Evolutionary conservation across 2,888 invertebrate species (phyloP), one percentile per base, ranked within the genome.

Genomic region (Tuberolachnus salignus): DNA sequence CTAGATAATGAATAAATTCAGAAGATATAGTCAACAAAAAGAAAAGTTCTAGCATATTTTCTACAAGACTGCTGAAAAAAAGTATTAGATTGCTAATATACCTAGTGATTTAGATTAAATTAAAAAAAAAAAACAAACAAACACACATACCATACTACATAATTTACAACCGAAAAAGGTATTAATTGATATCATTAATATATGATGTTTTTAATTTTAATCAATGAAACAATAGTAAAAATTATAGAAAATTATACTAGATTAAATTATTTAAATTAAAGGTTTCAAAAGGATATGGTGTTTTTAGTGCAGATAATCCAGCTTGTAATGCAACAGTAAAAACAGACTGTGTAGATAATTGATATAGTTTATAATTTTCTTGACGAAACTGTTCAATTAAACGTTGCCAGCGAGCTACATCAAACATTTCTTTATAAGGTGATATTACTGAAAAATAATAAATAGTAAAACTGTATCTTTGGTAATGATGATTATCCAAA

Each of bases 281-380:
- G 42, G 13, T 44, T 46, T 16, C n/a, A 44, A 88, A 90, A 89
- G 89, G 89, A 89, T 90, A 90, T 89, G 95, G 96, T 82, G 97
- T 97, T 86, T 99, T 98, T 78, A 98, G 89, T 49, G 98, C 95
- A 21, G 97, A 95, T 23, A 98, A 88, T 0, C 98, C 98, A 67
- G 96, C 94, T 85, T 95, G 97, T 81, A 97, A 88, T 44, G 94
- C 92, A 1, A 95, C 95, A 51, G 95, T 94, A 84, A 99, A 93
- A 70, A 96, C 93, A 46, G 97, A 94, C 83, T 94, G 93, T 73
- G 92, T 91, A 75, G 95, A 94, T 57, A 99, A 88, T 87, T 98
- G 98, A 87, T 96, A 97, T 82, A 98, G 89, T 81, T 95, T 91
- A 85, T 94, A 96, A 87, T 98, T 97, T 86, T 97, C 98, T 84